Percentiles rank a stretch among this genome's conserved stretches.
These are phyloP conservation scores for Heliconius cydno DNA, from an alignment of 2,888 invertebrate genomes.

Conservation along the genomic window DNA sequence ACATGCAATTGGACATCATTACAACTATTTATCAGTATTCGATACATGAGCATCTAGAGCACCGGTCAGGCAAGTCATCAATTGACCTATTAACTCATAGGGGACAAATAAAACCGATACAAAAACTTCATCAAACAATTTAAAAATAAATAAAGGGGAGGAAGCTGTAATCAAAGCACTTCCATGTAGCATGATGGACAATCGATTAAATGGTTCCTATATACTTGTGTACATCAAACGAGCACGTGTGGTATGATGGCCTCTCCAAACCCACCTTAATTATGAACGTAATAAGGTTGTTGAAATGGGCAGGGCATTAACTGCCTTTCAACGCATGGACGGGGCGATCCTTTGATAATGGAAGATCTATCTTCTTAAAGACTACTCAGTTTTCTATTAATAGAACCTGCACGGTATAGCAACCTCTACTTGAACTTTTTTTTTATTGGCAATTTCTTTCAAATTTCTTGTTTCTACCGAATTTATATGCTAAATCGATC, in stretches of 20 bases:
- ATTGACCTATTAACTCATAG: slow-evolving; percentile 58
- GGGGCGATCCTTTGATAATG: slow-evolving; percentile 6
- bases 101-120: slow-evolving; percentile 54
- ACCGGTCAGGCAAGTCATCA: slow-evolving; percentile 44
- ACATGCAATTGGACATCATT: slow-evolving; percentile 5
- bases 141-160: slow-evolving; percentile 76
- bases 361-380: slow-evolving; percentile 11
- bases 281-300: slow-evolving; percentile 46
- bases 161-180: slow-evolving; percentile 78
- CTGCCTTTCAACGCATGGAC: neutral
- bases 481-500: neutral
- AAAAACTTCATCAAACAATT: slow-evolving; percentile 63
- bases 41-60: slow-evolving; percentile 25
- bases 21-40: slow-evolving; percentile 9
- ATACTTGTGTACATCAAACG: slow-evolving; percentile 53
- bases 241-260: slow-evolving; percentile 48
- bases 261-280: slow-evolving; percentile 43
- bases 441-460: neutral
- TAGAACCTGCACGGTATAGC: neutral
- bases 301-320: slow-evolving; percentile 29
- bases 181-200: slow-evolving; percentile 73
- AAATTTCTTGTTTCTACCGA: neutral
- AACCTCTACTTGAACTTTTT: neutral
- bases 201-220: slow-evolving; percentile 70
- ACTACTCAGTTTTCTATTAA: neutral